Evolutionary conservation across 2,888 invertebrate genomes (phyloP), one percentile per base, ranked within the genome.

Genomic region (Plebejus anna): DNA sequence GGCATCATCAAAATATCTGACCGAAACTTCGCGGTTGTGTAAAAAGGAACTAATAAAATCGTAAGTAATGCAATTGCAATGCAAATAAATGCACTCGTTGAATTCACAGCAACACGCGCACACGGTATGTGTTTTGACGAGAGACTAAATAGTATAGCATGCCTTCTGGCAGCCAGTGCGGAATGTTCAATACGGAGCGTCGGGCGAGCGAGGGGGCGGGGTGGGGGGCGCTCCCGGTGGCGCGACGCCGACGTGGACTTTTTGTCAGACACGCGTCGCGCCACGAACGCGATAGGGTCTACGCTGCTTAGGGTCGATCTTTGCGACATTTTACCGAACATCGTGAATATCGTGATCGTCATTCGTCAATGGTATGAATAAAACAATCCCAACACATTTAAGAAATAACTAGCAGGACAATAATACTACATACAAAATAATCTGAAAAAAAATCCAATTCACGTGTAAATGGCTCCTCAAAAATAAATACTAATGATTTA

Each of bases 161-260:
- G 38, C 59, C 71, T 76, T 71, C 55, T 76, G 76, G 61, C 38
- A 83, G 83, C 82, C 79, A 80, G 82, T 81, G 85, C 85, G 86
- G 89, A 89, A 88, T 88, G 87, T 80, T 73, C 55, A 73, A 47
- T 59, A 71, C 77, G 78, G 79, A 77, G 78, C 77, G 76, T 82
- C 81, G 83, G 83, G 84, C 84, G 84, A 84, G 85, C 84, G 86
- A 84, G 86, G 85, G 87, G 82, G 82, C 84, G 80, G 83, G 85
- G 76, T 78, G 75, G 73, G 78, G 81, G 75, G 79, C 77, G 80
- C 42, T 79, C 81, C 76, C 77, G 83, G 90, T 91, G 92, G 91
- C 92, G 92, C 90, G 91, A 90, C 90, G 91, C 84, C 91, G 90
- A 92, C 93, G 93, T 93, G 93, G 93, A 93, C 32, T 90, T 91